Conservation (phyloP, 1,140 invertebrate species). For the Sogatella furcifera region DNA sequence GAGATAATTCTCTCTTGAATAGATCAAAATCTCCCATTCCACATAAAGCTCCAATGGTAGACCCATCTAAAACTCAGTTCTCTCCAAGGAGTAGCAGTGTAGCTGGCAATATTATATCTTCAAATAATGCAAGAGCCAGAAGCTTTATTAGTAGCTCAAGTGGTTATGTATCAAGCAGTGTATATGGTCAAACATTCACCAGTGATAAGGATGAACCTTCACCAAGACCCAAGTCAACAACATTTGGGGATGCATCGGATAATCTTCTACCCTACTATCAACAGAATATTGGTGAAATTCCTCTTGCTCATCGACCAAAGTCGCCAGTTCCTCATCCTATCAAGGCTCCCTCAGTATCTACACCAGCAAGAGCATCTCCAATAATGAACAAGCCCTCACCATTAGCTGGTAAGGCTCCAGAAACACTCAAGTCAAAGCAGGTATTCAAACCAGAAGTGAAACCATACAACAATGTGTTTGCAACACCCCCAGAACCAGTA, state of each 20-base stretch:
- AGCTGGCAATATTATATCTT: not conserved
- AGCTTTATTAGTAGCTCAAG: not conserved
- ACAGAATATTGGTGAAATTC: slow-evolving; percentile 42
- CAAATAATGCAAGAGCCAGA: not conserved
- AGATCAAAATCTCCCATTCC: slow-evolving; percentile 15
- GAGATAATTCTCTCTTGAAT: slow-evolving; percentile 29
- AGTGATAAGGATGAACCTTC: not conserved
- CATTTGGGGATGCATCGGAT: no score
- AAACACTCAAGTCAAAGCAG: slow-evolving; percentile 8
- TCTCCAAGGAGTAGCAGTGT: not conserved
- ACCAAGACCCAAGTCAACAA: no score
- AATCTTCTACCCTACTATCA: slow-evolving; percentile 42
- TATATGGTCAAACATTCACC: not conserved
- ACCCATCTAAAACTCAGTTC: not conserved
- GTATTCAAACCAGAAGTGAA: slow-evolving; percentile 7
- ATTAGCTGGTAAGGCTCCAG: slow-evolving; percentile 7
- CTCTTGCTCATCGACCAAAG: slow-evolving; percentile 14
- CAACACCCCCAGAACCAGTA: not conserved
- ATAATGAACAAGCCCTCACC: slow-evolving; percentile 8
- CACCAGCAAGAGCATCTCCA: not conserved
- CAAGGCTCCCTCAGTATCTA: slow-evolving; percentile 14
- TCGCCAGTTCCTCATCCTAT: slow-evolving; percentile 20
- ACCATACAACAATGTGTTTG: not conserved
- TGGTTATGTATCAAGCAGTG: not conserved
- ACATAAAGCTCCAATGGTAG: slow-evolving; percentile 16